Conservation (phyloP, 2,113 vertebrate genomes). For the Anser cygnoides region DNA sequence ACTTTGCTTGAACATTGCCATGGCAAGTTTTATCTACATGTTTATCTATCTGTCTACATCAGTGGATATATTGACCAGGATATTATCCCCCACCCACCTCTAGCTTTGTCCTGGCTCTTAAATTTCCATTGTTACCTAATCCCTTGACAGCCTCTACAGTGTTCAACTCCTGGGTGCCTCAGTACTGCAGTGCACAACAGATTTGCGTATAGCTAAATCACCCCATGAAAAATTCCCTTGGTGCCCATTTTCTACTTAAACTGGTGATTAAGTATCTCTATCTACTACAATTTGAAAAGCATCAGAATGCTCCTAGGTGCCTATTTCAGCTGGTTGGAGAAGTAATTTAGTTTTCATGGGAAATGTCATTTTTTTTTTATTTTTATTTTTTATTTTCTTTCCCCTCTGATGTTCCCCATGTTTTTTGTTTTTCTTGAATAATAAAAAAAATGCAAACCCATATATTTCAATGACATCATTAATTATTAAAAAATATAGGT, state of each 20-base stretch:
- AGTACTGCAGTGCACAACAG: slow-evolving; percentile 5
- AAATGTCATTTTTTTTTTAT: neutral
- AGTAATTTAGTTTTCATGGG: neutral
- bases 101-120: slow-evolving; percentile 35
- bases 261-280: slow-evolving; percentile 53
- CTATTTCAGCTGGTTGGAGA: slow-evolving; percentile 26
- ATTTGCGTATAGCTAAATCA: slow-evolving; percentile 66
- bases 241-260: slow-evolving; percentile 49
- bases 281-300: slow-evolving; percentile 50
- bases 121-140: slow-evolving; percentile 59
- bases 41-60: slow-evolving; percentile 54
- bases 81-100: slow-evolving; percentile 30
- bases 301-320: slow-evolving; percentile 49
- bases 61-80: slow-evolving; percentile 40
- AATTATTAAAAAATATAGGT: neutral
- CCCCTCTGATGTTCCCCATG: neutral
- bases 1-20: slow-evolving; percentile 1
- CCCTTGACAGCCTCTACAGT: slow-evolving; percentile 13
- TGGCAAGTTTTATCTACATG: slow-evolving; percentile 42
- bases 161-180: slow-evolving; percentile 9
- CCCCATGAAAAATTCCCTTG: slow-evolving; percentile 53
- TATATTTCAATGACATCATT: neutral
- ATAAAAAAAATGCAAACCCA: neutral
- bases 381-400: neutral
- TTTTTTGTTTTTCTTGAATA: neutral